These are phyloP conservation scores for Brachionus rubens DNA, from an alignment of 1,140 invertebrate genomes.

Conservation along the genomic window DNA sequence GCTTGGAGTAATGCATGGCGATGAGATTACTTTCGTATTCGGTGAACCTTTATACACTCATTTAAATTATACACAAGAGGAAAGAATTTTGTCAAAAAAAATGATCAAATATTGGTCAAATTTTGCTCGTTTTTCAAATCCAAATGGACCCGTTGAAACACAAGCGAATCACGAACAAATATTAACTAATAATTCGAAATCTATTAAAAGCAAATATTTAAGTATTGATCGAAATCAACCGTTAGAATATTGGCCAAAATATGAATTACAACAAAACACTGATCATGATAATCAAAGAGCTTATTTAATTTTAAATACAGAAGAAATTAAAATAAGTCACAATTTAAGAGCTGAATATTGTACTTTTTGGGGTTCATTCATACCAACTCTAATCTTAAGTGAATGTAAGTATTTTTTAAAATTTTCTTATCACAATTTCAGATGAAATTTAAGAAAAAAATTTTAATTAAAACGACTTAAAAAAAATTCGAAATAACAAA, in stretches of 20 bases:
- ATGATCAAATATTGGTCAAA: constrained; percentile 83
- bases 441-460: too few relatives aligned
- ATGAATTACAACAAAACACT: not conserved
- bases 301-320: constrained; percentile 5
- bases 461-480: too few relatives aligned
- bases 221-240: not conserved
- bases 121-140: constrained; percentile 69
- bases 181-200: not conserved
- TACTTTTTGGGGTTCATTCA: constrained; percentile 29
- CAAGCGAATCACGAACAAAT: not conserved
- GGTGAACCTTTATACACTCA: constrained; percentile 78
- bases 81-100: constrained; percentile 74
- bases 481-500: too few relatives aligned
- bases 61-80: constrained; percentile 68
- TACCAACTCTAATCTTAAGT: constrained; percentile 18
- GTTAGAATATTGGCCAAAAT: constrained; percentile 14
- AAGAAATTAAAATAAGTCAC: not conserved
- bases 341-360: constrained; percentile 40
- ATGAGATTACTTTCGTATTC: constrained; percentile 86
- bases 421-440: too few relatives aligned
- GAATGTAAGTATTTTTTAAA: not conserved
- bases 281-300: constrained; percentile 35
- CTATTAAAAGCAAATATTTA: not conserved
- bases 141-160: constrained; percentile 3
- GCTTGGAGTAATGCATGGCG: constrained; percentile 45